Evolutionary conservation across 2,113 vertebrate genomes (phyloP).

Genomic region (Cyanoliseus patagonus): DNA sequence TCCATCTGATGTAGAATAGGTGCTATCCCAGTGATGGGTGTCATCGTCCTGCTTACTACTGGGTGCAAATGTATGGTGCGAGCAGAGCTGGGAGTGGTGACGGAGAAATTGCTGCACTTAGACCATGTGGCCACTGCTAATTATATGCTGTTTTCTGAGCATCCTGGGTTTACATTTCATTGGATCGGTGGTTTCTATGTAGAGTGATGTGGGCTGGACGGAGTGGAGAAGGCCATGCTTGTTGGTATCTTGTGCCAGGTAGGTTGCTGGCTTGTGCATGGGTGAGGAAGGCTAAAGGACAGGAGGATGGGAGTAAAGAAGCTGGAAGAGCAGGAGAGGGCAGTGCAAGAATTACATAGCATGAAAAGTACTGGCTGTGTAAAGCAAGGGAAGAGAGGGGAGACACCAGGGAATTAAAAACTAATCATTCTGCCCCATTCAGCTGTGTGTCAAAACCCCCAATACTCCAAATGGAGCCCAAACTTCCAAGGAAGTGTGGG

Average conservation of each 20-base stretch:
- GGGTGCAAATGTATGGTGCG: neutral
- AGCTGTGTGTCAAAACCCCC: neutral
- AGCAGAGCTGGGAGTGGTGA: neutral
- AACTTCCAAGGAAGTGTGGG: neutral
- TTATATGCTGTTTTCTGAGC: neutral
- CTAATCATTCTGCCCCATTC: neutral
- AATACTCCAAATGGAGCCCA: neutral
- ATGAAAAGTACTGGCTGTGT: neutral
- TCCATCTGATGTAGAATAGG: neutral
- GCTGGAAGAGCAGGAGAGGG: neutral
- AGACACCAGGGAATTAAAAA: neutral
- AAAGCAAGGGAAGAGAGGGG: neutral
- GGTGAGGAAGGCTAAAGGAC: neutral
- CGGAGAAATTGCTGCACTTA: neutral
- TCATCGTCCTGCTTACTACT: fast-evolving
- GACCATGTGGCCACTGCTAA: fast-evolving
- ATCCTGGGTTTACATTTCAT: neutral
- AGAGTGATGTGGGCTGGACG: neutral
- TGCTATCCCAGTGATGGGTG: neutral
- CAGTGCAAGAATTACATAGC: neutral
- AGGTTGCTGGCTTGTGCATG: neutral
- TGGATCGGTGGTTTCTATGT: neutral
- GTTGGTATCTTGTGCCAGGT: neutral
- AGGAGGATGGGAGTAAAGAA: neutral
- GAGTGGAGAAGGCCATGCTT: neutral